These are phyloP conservation scores for Anguilla anguilla DNA, from an alignment of 2,797 vertebrate species.

Conservation along the genomic window DNA sequence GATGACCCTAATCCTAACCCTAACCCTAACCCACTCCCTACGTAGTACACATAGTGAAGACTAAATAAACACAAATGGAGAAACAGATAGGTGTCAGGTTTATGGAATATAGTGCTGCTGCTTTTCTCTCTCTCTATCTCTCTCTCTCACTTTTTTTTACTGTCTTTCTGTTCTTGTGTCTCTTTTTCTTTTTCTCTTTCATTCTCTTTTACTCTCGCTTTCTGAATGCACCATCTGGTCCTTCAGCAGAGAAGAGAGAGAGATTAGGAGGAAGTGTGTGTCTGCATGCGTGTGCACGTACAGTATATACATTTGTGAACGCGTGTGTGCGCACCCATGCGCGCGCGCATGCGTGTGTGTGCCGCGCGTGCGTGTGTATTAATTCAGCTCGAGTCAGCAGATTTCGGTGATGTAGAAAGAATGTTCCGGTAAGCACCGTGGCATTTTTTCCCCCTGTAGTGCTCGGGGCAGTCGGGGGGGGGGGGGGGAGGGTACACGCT, in stretches of 20 bases:
- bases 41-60: neutral
- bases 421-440: neutral
- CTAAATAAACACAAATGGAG: neutral
- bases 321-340: constrained; percentile 11
- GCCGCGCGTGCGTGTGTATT: neutral
- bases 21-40: neutral
- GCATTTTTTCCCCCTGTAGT: neutral
- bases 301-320: constrained; percentile 32
- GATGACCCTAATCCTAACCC: too few relatives aligned
- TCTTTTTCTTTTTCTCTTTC: neutral
- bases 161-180: neutral
- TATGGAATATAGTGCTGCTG: neutral
- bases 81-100: neutral
- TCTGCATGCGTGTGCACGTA: constrained; percentile 29
- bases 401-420: neutral
- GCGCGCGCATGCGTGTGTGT: neutral
- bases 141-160: neutral
- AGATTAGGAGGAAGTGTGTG: constrained; percentile 1
- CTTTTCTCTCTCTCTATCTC: neutral
- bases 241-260: neutral
- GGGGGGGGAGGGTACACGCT: neutral
- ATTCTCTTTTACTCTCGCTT: neutral
- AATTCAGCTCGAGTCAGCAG: neutral
- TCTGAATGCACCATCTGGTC: constrained; percentile 31
- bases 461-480: neutral